These are phyloP conservation scores for Trissolcus basalis DNA, from an alignment of 1,140 invertebrate genomes.

Conservation along the genomic window DNA sequence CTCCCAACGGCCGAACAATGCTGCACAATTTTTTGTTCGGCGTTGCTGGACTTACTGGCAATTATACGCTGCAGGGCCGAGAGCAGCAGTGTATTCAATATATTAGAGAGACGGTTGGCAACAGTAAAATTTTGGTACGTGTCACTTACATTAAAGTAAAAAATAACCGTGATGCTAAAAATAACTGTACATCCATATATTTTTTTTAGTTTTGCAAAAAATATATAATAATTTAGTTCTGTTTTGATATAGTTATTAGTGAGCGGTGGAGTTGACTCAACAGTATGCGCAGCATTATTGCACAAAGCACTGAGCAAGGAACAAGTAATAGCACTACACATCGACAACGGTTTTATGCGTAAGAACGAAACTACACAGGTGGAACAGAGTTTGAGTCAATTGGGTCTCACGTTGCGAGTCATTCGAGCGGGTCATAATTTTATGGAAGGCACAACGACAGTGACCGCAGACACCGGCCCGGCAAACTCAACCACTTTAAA, in stretches of 20 bases:
- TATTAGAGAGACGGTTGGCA: conserved; percentile 92
- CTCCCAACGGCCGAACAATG: conserved; percentile 92
- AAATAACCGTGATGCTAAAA: no score
- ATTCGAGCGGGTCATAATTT: conserved; percentile 86
- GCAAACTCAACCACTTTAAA: conserved; percentile 77
- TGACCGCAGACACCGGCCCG: conserved; percentile 79
- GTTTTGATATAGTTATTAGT: conserved; percentile 84
- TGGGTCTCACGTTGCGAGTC: conserved; percentile 92
- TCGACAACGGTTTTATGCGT: conserved; percentile 99
- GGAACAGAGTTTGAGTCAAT: conserved; percentile 87
- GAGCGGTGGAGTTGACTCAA: conserved; percentile 98
- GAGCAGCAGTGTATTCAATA: conserved; percentile 96
- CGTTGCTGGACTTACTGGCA: conserved; percentile 89
- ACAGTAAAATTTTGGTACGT: conserved; percentile 94
- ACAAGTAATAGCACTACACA: conserved; percentile 97
- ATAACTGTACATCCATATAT: no score
- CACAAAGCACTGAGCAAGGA: conserved; percentile 91
- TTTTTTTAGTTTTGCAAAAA: conserved; percentile 6
- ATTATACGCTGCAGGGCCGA: conserved; percentile 91
- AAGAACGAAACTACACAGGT: conserved; percentile 95
- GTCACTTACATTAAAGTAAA: conserved; percentile 4
- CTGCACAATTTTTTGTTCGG: conserved; percentile 96
- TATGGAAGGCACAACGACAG: conserved; percentile 83
- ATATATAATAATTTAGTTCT: conserved; percentile 18
- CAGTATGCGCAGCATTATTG: conserved; percentile 96